These are phyloP conservation scores for Digitonthophagus gazella DNA, from an alignment of 2,888 invertebrate genomes.

Conservation along the genomic window DNA sequence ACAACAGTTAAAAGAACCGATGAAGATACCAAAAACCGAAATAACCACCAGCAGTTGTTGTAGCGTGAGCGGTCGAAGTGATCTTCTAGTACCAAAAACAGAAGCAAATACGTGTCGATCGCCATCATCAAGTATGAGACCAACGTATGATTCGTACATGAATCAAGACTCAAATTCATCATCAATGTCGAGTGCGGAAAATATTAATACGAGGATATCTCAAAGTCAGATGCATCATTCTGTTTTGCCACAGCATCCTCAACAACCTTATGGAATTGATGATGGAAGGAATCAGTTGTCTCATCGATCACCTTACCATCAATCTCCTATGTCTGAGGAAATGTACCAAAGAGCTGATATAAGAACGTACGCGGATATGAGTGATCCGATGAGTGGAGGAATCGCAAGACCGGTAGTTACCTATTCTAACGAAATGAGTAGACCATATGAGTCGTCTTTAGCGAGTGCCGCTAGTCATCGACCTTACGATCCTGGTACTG, in stretches of 20 bases:
- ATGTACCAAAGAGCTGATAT: conserved; percentile 51
- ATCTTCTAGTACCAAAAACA: conserved; percentile 67
- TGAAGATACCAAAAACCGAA: conserved; percentile 58
- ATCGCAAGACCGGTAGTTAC: conserved; percentile 60
- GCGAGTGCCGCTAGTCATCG: conserved; percentile 56
- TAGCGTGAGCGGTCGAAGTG: conserved; percentile 51
- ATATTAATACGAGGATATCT: conserved; percentile 51
- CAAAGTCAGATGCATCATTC: conserved; percentile 55
- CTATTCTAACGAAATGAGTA: conserved; percentile 57
- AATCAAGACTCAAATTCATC: conserved; percentile 72
- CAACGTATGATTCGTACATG: conserved; percentile 62
- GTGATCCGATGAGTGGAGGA: conserved; percentile 56
- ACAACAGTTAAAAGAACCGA: conserved; percentile 44
- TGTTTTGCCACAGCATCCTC: conserved; percentile 38
- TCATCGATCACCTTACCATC: conserved; percentile 64
- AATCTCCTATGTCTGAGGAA: conserved; percentile 61
- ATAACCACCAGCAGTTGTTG: conserved; percentile 50
- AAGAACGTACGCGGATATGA: conserved; percentile 62
- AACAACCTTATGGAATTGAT: conserved; percentile 49
- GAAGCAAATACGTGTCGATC: conserved; percentile 57
- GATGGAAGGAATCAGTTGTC: conserved; percentile 50
- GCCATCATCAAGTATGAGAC: conserved; percentile 53
- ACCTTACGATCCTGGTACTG: conserved; percentile 60
- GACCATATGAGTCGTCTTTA: conserved; percentile 54
- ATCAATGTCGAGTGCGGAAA: conserved; percentile 69